Percentiles rank a stretch among this genome's conserved stretches.
These are phyloP conservation scores for Thereva unica DNA, from an alignment of 2,888 invertebrate genomes.

Conservation along the genomic window DNA sequence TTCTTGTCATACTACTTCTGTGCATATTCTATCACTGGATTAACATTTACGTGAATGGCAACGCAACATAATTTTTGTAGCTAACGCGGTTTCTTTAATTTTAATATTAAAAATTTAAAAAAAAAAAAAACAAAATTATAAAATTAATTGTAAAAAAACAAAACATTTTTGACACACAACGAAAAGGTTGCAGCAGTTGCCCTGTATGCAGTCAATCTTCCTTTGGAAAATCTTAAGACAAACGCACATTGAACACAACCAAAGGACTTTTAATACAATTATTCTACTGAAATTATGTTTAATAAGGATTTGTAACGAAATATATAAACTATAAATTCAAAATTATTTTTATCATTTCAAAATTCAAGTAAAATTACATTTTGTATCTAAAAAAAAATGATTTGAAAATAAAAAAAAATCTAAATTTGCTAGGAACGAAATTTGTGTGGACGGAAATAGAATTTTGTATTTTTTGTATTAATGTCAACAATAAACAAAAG, in stretches of 20 bases:
- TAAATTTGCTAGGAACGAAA: no score
- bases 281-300: no score
- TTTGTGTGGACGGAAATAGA: no score
- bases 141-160: slow-evolving; percentile 4
- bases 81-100: slow-evolving; percentile 1
- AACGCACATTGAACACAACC: slow-evolving; percentile 3
- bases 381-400: no score
- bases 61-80: neutral
- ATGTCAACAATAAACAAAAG: no score
- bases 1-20: slow-evolving; percentile 39
- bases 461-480: no score
- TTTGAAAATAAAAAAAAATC: no score
- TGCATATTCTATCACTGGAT: slow-evolving; percentile 10
- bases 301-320: no score
- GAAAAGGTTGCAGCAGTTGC: slow-evolving; percentile 32
- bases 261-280: no score
- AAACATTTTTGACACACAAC: slow-evolving; percentile 8
- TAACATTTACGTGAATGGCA: slow-evolving; percentile 9
- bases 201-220: slow-evolving; percentile 33
- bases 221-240: slow-evolving; percentile 33
- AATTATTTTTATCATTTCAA: no score
- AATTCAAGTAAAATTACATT: no score
- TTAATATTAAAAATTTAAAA: neutral
- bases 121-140: neutral
- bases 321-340: no score